Evolutionary conservation across 1,140 invertebrate genomes (phyloP).

Genomic region (Adelges cooleyi): DNA sequence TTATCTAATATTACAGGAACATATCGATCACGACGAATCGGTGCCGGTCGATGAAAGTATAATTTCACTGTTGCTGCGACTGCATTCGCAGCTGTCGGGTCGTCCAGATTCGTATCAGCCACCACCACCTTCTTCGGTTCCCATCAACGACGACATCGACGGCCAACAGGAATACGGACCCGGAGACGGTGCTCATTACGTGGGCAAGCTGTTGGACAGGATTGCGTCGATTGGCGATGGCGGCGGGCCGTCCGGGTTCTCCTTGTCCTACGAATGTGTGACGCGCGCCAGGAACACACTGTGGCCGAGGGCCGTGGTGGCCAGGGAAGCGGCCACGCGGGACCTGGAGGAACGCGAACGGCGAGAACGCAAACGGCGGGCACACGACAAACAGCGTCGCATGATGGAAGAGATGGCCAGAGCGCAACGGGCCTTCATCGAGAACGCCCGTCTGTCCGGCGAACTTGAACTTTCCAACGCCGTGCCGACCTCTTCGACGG

Average conservation of each 20-base stretch:
- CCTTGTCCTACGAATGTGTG: background rate
- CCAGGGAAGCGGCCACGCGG: background rate
- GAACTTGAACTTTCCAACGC: background rate
- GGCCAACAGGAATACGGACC: background rate
- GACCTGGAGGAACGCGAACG: background rate
- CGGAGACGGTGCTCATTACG: background rate
- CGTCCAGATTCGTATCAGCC: slow-evolving; percentile 63
- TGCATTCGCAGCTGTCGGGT: slow-evolving; percentile 83
- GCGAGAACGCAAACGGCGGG: background rate
- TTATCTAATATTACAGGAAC: too few relatives aligned
- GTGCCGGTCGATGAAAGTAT: slow-evolving; percentile 75
- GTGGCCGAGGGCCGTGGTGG: background rate
- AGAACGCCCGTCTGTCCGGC: background rate
- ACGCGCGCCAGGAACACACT: background rate
- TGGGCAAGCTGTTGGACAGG: background rate
- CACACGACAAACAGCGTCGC: background rate
- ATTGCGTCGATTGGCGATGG: background rate
- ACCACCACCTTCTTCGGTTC: background rate
- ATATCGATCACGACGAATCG: background rate
- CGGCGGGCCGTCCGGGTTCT: background rate
- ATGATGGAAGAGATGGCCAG: slow-evolving; percentile 9
- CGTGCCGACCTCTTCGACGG: background rate
- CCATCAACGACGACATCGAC: background rate
- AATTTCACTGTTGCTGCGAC: slow-evolving; percentile 75
- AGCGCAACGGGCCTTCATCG: background rate